Percentiles rank a stretch among this genome's conserved stretches.
phyloP scores from a whole-genome alignment of 2,797 vertebrate species.

The Erpetoichthys calabaricus region DNA sequence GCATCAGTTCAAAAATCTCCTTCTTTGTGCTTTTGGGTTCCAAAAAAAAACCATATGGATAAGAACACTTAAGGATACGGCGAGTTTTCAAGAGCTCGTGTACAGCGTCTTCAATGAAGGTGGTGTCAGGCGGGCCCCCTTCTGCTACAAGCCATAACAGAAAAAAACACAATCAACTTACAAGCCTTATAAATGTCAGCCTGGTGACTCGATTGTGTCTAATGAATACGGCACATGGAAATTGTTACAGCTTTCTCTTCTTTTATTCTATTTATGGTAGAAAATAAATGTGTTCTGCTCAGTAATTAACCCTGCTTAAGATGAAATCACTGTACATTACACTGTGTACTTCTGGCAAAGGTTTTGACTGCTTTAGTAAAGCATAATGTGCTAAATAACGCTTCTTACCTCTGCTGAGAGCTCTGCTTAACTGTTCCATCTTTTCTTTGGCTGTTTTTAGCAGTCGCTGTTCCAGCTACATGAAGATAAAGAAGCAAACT shows the following conservation, averaged over 20 bases:
- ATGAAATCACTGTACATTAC: too few species aligned
- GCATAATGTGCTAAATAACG: too few species aligned
- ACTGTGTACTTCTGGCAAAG: too few species aligned
- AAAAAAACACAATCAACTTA: not conserved
- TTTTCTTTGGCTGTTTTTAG: constrained; percentile 98
- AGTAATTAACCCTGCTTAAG: too few species aligned
- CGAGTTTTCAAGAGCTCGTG: constrained; percentile 92
- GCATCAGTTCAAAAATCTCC: constrained; percentile 99
- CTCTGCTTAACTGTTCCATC: constrained; percentile 95
- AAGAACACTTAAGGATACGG: constrained; percentile 98
- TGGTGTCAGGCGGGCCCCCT: constrained; percentile 86
- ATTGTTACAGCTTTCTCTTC: too few species aligned
- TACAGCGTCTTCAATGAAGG: constrained; percentile 97
- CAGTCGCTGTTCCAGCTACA: constrained; percentile 88
- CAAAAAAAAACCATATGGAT: constrained; percentile 95
- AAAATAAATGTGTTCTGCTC: too few species aligned
- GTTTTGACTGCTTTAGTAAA: too few species aligned
- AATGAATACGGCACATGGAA: too few species aligned
- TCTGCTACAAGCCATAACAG: constrained; percentile 54
- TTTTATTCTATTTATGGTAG: too few species aligned
- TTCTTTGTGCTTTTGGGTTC: constrained; percentile 99
- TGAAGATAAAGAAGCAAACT: constrained; percentile 19
- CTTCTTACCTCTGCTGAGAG: constrained; percentile 81
- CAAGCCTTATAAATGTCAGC: not conserved
- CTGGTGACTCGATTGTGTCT: too few species aligned